These are phyloP conservation scores for Pseudorhiza aurosa DNA, from an alignment of 30 jellyfish, hydroid and myxozoan genomes.

Conservation along the genomic window DNA sequence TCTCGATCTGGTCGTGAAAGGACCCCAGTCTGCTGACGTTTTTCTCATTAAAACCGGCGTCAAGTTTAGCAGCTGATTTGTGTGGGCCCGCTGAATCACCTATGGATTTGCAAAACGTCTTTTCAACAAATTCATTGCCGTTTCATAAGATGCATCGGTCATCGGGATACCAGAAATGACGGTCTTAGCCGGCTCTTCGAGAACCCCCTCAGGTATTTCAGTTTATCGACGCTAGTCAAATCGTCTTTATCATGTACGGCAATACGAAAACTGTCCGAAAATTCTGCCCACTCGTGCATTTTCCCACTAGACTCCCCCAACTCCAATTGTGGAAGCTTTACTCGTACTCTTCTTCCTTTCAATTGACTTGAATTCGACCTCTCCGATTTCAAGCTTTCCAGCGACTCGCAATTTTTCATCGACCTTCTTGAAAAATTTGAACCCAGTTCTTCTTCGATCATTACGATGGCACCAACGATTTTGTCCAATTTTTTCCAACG, in stretches of 20 bases:
- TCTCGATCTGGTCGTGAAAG: slow-evolving; percentile 39
- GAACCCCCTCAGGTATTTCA: slow-evolving; percentile 8
- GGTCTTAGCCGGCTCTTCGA: slow-evolving; percentile 32
- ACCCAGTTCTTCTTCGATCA: background rate
- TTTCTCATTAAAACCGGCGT: slow-evolving; percentile 20
- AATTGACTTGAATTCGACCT: slow-evolving; percentile 20
- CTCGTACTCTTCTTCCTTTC: slow-evolving; percentile 15
- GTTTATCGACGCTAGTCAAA: slow-evolving; percentile 12
- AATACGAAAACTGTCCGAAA: slow-evolving; percentile 24
- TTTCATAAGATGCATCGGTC: slow-evolving; percentile 3
- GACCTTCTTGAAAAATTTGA: background rate
- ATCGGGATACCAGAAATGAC: slow-evolving; percentile 18
- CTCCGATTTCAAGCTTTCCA: slow-evolving; percentile 24
- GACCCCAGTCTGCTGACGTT: background rate
- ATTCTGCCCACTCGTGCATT: slow-evolving; percentile 39
- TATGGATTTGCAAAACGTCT: slow-evolving; percentile 13
- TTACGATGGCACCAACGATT: slow-evolving; percentile 6
- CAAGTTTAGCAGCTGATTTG: background rate
- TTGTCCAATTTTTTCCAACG: slow-evolving; percentile 13
- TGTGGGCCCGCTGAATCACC: slow-evolving; percentile 19
- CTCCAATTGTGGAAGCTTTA: slow-evolving; percentile 23
- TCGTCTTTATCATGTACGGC: slow-evolving; percentile 17
- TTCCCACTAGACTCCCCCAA: slow-evolving; percentile 3
- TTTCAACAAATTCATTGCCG: background rate
- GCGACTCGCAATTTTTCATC: slow-evolving; percentile 14